Evolutionary conservation across 2,113 vertebrate species (phyloP).

Genomic region (Mormyrus iriodes): DNA sequence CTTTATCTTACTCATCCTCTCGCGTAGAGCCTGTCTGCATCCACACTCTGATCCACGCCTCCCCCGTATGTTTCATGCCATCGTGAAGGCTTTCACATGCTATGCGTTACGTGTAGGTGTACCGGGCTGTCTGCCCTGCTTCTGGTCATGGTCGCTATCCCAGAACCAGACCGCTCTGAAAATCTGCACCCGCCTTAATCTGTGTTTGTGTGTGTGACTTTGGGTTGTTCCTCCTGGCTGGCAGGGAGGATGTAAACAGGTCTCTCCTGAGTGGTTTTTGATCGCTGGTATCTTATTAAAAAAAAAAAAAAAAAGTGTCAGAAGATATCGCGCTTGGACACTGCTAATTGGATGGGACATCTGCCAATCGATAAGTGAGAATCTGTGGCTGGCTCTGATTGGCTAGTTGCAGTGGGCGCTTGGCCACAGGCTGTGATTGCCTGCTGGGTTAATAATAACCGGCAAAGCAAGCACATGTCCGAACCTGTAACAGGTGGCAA

Average conservation of each 20-base stretch:
- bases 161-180: background rate
- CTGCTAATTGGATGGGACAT: conserved; percentile 16
- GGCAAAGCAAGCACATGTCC: background rate
- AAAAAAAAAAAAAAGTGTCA: background rate
- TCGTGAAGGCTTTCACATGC: background rate
- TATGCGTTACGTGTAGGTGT: background rate
- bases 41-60: background rate
- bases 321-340: background rate
- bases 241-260: background rate
- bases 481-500: background rate
- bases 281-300: background rate
- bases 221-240: background rate
- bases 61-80: background rate
- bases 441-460: conserved; percentile 8
- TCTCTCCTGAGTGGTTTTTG: background rate
- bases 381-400: background rate
- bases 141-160: background rate
- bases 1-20: conserved; percentile 1
- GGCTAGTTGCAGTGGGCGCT: background rate
- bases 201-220: background rate
- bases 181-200: background rate
- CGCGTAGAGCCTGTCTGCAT: background rate
- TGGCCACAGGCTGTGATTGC: background rate
- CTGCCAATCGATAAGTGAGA: conserved; percentile 12
- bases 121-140: background rate